These are phyloP conservation scores for Ceyx margarethae DNA, from an alignment of 2,113 vertebrate species.

Conservation along the genomic window DNA sequence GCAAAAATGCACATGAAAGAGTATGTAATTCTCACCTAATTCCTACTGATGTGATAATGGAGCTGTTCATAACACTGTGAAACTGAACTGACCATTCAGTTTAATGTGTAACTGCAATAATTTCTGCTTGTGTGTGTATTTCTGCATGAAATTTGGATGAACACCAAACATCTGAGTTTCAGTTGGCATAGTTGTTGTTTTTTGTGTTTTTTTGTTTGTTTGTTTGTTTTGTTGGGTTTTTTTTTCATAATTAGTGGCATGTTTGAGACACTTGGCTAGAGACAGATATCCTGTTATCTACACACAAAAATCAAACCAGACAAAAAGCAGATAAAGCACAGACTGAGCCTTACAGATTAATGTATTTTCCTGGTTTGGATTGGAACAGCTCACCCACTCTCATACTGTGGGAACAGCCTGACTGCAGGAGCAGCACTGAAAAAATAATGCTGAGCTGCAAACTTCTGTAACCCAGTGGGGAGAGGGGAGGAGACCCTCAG, in stretches of 20 bases:
- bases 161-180: not conserved
- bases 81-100: not conserved
- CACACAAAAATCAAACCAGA: not conserved
- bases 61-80: not conserved
- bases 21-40: not conserved
- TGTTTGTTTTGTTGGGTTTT: not conserved
- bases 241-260: not conserved
- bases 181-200: not conserved
- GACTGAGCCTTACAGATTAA: not conserved
- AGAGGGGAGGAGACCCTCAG: not conserved
- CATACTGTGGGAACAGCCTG: not conserved
- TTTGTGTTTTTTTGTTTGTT: too few relatives aligned
- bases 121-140: not conserved
- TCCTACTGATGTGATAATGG: not conserved
- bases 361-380: not conserved
- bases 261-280: not conserved
- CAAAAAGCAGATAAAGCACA: not conserved
- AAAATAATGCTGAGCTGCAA: not conserved
- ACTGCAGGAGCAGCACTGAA: not conserved
- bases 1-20: not conserved
- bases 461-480: not conserved
- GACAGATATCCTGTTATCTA: not conserved
- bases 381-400: not conserved
- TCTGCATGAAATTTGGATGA: not conserved
- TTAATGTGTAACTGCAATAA: constrained; percentile 45